These are phyloP conservation scores for Elmis aenea DNA, from an alignment of 2,888 invertebrate species.

Conservation along the genomic window DNA sequence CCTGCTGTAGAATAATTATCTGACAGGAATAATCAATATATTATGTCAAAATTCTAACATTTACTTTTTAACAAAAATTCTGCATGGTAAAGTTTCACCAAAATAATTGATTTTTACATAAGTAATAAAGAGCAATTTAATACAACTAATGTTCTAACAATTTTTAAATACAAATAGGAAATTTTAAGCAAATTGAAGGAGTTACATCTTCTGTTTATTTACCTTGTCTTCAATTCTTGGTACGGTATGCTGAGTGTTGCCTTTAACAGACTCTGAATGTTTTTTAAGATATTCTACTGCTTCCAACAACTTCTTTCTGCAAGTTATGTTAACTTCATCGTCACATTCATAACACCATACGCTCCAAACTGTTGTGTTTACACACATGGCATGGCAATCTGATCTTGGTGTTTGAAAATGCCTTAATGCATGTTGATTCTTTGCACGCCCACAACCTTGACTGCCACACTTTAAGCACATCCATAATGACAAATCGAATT, in stretches of 20 bases:
- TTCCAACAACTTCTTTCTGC: slow-evolving; percentile 64
- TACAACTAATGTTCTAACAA: too few relatives aligned
- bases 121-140: too few relatives aligned
- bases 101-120: too few relatives aligned
- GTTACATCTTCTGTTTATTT: slow-evolving; percentile 9
- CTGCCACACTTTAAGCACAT: slow-evolving; percentile 79
- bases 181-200: too few relatives aligned
- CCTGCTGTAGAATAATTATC: too few relatives aligned
- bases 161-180: too few relatives aligned
- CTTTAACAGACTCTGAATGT: slow-evolving; percentile 34
- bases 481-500: slow-evolving; percentile 58
- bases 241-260: slow-evolving; percentile 2
- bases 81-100: too few relatives aligned
- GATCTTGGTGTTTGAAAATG: slow-evolving; percentile 73
- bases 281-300: slow-evolving; percentile 70
- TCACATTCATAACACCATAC: slow-evolving; percentile 80
- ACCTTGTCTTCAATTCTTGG: slow-evolving; percentile 19
- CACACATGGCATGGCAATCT: slow-evolving; percentile 68
- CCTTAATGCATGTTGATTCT: slow-evolving; percentile 65
- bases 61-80: too few relatives aligned
- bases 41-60: too few relatives aligned
- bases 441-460: slow-evolving; percentile 66
- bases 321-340: slow-evolving; percentile 57
- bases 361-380: slow-evolving; percentile 66
- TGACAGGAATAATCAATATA: too few relatives aligned